phyloP scores from a whole-genome alignment of 2,797 vertebrate species.

The Parotocinclus haroldoi region DNA sequence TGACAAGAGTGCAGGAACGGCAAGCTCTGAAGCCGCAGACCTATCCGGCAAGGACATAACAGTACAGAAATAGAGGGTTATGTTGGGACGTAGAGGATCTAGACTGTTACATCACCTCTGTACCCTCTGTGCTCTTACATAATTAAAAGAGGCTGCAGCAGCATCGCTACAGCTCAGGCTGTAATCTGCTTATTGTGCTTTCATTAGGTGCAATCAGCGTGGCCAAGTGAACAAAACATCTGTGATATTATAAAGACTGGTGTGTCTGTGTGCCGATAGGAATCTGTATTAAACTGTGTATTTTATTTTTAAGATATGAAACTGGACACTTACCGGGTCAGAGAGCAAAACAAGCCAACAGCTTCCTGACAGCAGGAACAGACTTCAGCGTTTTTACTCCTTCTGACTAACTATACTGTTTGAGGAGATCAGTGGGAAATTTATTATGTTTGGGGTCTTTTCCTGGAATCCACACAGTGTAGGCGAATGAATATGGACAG shows the following conservation, averaged over 20 bases:
- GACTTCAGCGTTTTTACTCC: no score
- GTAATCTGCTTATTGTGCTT: constrained; percentile 39
- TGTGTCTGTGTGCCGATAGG: no score
- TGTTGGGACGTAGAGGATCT: constrained; percentile 37
- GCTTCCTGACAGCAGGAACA: no score
- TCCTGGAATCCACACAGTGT: no score
- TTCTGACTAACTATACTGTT: no score
- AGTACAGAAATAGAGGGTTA: constrained; percentile 33
- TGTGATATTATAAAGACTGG: neutral
- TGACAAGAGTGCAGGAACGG: neutral
- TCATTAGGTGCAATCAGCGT: constrained; percentile 1
- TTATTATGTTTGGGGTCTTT: no score
- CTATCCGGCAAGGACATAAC: neutral
- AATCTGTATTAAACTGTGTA: no score
- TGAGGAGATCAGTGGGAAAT: no score
- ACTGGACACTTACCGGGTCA: no score
- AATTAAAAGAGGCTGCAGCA: constrained; percentile 22
- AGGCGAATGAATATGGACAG: no score
- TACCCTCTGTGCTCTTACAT: constrained; percentile 34
- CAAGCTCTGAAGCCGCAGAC: neutral
- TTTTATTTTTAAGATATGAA: no score
- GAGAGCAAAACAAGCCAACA: no score
- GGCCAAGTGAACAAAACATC: neutral
- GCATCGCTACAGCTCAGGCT: constrained; percentile 23
- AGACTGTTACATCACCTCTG: constrained; percentile 41